These are phyloP conservation scores for Dromiciops gliroides DNA, from an alignment of 2,113 vertebrate species.

Conservation along the genomic window DNA sequence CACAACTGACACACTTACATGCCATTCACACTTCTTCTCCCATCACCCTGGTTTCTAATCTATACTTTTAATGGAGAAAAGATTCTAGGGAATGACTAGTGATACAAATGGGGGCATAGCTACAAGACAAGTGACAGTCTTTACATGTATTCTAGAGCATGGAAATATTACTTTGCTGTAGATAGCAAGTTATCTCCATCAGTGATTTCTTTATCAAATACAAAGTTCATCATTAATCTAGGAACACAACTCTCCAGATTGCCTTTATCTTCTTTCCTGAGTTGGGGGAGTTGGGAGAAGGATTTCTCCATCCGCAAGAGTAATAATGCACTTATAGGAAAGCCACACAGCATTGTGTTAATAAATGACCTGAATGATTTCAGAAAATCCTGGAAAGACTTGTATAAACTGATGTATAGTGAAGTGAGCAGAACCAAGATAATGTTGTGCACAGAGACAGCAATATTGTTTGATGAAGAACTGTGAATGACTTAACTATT, in stretches of 20 bases:
- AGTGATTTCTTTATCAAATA: neutral
- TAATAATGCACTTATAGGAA: neutral
- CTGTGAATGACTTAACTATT: too few species aligned
- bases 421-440: too few species aligned
- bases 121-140: neutral
- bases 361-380: neutral
- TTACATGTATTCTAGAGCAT: neutral
- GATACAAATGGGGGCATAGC: neutral
- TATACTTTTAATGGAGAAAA: neutral
- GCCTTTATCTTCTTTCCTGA: neutral
- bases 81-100: neutral
- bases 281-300: neutral
- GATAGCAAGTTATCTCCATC: neutral
- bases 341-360: neutral
- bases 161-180: neutral
- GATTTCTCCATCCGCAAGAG: neutral
- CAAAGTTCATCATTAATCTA: neutral
- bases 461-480: too few species aligned
- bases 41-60: conserved; percentile 11
- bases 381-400: too few species aligned
- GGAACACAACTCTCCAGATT: neutral
- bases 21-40: neutral
- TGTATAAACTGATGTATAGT: too few species aligned
- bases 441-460: too few species aligned
- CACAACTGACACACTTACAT: neutral